Evolutionary conservation across 2,797 vertebrate species (phyloP).

Genomic region (Diglossa cyanea): DNA sequence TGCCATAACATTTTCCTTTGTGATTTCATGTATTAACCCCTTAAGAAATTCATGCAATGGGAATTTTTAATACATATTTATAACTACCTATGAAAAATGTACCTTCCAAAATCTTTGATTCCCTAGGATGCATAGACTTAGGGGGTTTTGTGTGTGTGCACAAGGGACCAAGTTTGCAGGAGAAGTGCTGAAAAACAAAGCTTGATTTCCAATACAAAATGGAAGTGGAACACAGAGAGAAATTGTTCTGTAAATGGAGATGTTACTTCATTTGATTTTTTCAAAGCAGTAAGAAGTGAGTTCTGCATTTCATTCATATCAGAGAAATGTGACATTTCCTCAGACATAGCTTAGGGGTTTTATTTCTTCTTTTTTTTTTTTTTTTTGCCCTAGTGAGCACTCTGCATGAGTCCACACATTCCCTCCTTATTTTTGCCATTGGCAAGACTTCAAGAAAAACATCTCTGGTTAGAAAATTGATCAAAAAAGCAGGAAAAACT

Average conservation of each 20-base stretch:
- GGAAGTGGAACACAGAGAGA: not conserved
- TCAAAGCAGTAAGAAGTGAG: not conserved
- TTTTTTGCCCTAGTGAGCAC: not conserved
- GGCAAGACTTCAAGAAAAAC: constrained; percentile 9
- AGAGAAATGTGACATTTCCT: constrained; percentile 23
- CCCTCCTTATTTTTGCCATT: constrained; percentile 17
- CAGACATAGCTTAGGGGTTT: not conserved
- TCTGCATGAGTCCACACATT: not conserved
- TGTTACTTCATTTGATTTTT: not conserved
- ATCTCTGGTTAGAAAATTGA: not conserved
- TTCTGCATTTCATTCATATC: not conserved
- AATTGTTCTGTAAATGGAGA: not conserved
- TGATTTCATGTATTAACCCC: not conserved
- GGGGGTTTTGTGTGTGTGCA: not conserved
- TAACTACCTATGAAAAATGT: not conserved
- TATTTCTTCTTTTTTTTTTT: not conserved
- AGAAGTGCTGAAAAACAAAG: constrained; percentile 5
- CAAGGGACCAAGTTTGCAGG: not conserved
- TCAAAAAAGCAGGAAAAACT: not conserved
- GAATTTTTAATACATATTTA: not conserved
- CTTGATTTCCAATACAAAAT: not conserved
- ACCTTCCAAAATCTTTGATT: not conserved
- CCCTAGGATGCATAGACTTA: not conserved
- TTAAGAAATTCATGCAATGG: not conserved
- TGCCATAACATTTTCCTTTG: not conserved